phyloP scores from a whole-genome alignment of 2,888 invertebrate genomes.

The Abscondita cerata region DNA sequence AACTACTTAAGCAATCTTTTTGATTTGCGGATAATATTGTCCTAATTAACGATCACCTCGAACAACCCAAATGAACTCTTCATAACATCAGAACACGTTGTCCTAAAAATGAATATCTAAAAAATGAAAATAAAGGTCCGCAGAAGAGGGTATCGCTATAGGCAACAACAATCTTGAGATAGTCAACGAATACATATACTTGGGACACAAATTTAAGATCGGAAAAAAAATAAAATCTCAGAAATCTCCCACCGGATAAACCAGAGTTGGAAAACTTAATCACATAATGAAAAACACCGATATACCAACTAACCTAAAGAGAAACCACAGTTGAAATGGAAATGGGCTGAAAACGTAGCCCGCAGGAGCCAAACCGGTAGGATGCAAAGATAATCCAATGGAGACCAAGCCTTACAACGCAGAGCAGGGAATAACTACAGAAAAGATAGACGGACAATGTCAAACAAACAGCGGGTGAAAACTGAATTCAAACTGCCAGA shows the following conservation, averaged over 20 bases:
- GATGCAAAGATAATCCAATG: too few relatives aligned
- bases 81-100: background rate
- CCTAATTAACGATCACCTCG: too few relatives aligned
- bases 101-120: too few relatives aligned
- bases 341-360: background rate
- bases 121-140: too few relatives aligned
- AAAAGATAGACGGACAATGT: too few relatives aligned
- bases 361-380: background rate
- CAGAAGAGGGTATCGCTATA: background rate
- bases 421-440: too few relatives aligned
- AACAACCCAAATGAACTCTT: background rate
- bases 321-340: background rate
- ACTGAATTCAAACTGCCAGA: too few relatives aligned
- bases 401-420: background rate
- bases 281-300: background rate
- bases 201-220: background rate
- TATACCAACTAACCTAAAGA: too few relatives aligned
- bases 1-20: too few relatives aligned
- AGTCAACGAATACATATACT: too few relatives aligned
- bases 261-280: background rate
- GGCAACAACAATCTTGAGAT: background rate
- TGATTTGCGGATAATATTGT: too few relatives aligned
- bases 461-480: too few relatives aligned
- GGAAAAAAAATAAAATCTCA: background rate
- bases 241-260: background rate